Base-by-base conservation (phyloP, 2,113 vertebrate species). In the Phyllostomus discolor region DNA sequence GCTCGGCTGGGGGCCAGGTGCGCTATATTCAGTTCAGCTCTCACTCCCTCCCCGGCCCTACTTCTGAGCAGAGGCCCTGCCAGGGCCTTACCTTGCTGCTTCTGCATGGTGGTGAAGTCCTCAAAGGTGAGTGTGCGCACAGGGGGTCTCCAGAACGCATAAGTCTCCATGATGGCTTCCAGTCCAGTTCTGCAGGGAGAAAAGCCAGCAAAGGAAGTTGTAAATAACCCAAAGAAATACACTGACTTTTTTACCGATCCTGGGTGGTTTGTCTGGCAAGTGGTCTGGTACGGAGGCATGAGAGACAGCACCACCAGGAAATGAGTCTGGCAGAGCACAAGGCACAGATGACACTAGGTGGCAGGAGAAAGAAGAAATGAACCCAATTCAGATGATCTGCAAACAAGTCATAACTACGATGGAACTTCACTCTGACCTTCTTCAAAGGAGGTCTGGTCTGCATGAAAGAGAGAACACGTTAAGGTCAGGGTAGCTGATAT, bases 151-250 rank as follows among this genome's bases (percentile, higher is more conserved):
- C 99, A 99, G 98, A 99, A 99, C 1, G 99, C 99, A 0, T 99
- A 99, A 6, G 99, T 99, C 98, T 99, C 99, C 99, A 99, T 99
- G 97, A 99, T 99, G 48, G 99, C 99, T 99, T 99, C 99, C 98
- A 99, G 98, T 62, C 99, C 99, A 0, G 99, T 99, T 98, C 99
- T 99, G 98, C 83, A 67, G 79, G 89, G 97, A 35, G 94, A 93
- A 98, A 93, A 92, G 50, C 64, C 96, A 96, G 90, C 75, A 94
- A 94, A 93, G 87, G 81, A 92, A 88, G 75, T 31, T 52, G 72
- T 79, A 87, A 92, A 78, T 88, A 64, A 86, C 35, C 52, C 33
- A 38, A 59, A 92, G 54, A 91, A 93, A 72, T 5, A 11, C 59
- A 69, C 5, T 87, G 83, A 76, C 70, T 94, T 96, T 96, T 52